These are phyloP conservation scores for Odocoileus hemionus DNA, from an alignment of 2,113 vertebrate genomes.

Conservation along the genomic window DNA sequence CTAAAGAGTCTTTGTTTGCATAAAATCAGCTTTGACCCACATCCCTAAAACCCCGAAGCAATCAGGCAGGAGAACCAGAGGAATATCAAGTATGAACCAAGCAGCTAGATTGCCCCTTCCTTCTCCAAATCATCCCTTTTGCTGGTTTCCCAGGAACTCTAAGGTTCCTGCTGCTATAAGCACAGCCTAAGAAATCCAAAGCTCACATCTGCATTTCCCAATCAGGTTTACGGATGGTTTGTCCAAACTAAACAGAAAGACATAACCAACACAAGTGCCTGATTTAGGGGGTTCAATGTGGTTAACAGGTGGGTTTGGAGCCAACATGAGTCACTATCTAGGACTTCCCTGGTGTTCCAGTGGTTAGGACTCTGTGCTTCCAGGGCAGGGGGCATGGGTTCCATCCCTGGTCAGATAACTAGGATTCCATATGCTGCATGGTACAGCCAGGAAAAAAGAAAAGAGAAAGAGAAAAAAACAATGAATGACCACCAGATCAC, in stretches of 20 bases:
- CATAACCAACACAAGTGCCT: neutral
- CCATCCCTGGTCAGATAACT: neutral
- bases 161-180: neutral
- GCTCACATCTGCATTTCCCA: neutral
- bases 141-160: neutral
- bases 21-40: neutral
- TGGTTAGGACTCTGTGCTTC: neutral
- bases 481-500: neutral
- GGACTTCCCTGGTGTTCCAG: neutral
- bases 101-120: neutral
- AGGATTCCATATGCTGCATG: neutral
- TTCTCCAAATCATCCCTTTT: neutral
- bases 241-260: neutral
- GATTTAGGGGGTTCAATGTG: neutral
- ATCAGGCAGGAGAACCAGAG: neutral
- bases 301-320: neutral
- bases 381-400: neutral
- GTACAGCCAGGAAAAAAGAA: neutral
- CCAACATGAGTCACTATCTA: neutral
- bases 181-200: neutral
- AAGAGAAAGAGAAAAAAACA: neutral
- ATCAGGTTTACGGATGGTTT: fast-evolving
- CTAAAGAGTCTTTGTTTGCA: neutral
- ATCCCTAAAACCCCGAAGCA: neutral
- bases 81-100: fast-evolving